Evolutionary conservation across 2,113 vertebrate genomes (phyloP), one percentile per base, ranked within the genome.

Genomic region (Ciconia boyciana): DNA sequence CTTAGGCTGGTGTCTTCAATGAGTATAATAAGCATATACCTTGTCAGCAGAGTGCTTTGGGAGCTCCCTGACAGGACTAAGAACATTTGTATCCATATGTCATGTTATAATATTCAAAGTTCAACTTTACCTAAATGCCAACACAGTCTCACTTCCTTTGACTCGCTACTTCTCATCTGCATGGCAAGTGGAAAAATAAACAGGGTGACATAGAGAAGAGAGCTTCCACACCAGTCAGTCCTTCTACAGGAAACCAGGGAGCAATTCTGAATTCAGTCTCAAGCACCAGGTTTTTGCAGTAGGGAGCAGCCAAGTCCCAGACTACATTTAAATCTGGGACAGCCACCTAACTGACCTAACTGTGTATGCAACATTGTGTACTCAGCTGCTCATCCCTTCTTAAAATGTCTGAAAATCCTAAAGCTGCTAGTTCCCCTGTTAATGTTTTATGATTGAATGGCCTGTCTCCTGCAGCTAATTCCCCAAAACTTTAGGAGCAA

Each of bases 381-480:
- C 81, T 70, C 60, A 41, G 39, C n/a, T 58, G 34, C 46, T 88
- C n/a, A 64, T 29, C 39, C 54, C 36, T 72, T 48, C 75, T 71
- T 29, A 72, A 62, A 81, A 66, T 3, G 15, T 6, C 34, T 6
- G 17, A n/a, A 71, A 68, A 77, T 16, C 43, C 64, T 36, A 26
- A 71, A 62, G 80, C 43, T 68, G 39, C 41, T 17, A 16, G 36
- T 25, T 61, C 13, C 43, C 31, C 62, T 15, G 16, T 13, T 71
- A n/a, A 16, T 0, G 0, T 24, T 65, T 48, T 68, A 17, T 5
- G n/a, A 81, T 6, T 18, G 17, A 72, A 76, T 1, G 28, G 43
- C 36, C 36, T 48, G 26, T 10, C 43, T 48, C 48, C 83, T 81
- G 54, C 58, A 82, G 54, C 22, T 39, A 26, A 80, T 58, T 39